Conservation (phyloP, 2,888 invertebrate genomes). For the Ceratothoa steindachneri region DNA sequence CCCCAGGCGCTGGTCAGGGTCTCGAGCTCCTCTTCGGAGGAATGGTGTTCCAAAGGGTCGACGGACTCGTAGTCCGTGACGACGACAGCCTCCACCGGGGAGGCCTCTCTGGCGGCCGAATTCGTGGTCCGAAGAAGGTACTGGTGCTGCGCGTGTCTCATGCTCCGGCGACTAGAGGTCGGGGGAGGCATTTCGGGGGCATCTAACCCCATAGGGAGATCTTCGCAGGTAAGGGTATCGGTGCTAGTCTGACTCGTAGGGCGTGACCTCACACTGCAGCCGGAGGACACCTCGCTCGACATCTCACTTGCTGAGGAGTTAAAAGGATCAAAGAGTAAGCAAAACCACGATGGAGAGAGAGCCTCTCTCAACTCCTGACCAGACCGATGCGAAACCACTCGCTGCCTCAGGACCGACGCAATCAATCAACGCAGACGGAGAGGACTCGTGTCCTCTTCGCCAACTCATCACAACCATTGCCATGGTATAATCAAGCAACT, state of each 20-base stretch:
- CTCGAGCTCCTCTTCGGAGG: conserved; percentile 46
- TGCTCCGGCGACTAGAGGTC: conserved; percentile 18
- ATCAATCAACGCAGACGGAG: too few species aligned
- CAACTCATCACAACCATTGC: too few species aligned
- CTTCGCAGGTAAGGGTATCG: conserved; percentile 46
- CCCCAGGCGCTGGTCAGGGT: conserved; percentile 44
- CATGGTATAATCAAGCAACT: too few species aligned
- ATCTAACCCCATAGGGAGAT: conserved; percentile 39
- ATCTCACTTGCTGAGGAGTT: conserved; percentile 20
- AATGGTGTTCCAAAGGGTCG: conserved; percentile 45
- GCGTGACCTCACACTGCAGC: conserved; percentile 46
- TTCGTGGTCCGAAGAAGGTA: not conserved
- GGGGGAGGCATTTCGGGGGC: conserved; percentile 35
- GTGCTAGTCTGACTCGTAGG: conserved; percentile 47
- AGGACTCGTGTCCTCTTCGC: too few species aligned
- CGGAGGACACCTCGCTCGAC: conserved; percentile 45
- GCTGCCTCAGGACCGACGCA: too few species aligned
- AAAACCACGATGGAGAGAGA: too few species aligned
- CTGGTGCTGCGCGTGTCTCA: not conserved
- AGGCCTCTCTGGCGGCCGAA: not conserved
- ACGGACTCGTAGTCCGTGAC: conserved; percentile 39
- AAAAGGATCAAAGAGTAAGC: too few species aligned
- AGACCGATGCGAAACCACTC: too few species aligned
- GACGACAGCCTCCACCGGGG: not conserved
- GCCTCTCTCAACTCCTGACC: too few species aligned